Evolutionary conservation across 2,113 vertebrate genomes (phyloP).

Genomic region (Odocoileus hemionus): DNA sequence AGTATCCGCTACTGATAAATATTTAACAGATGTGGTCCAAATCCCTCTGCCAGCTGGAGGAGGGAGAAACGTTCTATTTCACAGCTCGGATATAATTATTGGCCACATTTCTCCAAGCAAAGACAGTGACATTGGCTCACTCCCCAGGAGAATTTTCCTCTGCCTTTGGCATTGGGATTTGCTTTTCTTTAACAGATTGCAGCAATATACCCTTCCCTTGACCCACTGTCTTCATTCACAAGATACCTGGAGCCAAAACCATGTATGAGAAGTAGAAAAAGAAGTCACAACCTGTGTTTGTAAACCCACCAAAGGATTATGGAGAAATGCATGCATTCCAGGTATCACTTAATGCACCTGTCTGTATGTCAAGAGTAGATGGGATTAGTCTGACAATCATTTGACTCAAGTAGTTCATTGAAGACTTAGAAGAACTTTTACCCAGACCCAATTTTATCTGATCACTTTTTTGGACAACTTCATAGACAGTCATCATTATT

Average conservation of each 20-base stretch:
- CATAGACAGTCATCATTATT: background rate
- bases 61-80: slow-evolving; percentile 46
- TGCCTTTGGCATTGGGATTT: slow-evolving; percentile 26
- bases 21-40: slow-evolving; percentile 70
- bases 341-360: background rate
- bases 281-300: background rate
- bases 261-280: background rate
- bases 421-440: background rate
- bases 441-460: background rate
- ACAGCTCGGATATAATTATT: slow-evolving; percentile 60
- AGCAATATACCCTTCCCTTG: slow-evolving; percentile 36
- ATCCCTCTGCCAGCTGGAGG: slow-evolving; percentile 62
- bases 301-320: background rate
- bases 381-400: background rate
- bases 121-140: slow-evolving; percentile 65
- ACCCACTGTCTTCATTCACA: slow-evolving; percentile 39
- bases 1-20: slow-evolving; percentile 65
- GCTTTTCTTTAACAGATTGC: slow-evolving; percentile 43
- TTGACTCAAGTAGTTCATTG: background rate
- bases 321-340: background rate
- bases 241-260: slow-evolving; percentile 24
- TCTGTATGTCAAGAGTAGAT: background rate
- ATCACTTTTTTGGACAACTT: background rate
- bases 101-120: slow-evolving; percentile 63
- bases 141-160: slow-evolving; percentile 55